phyloP scores from a whole-genome alignment of 1,140 invertebrate species.

The Chironomus striatipennis region DNA sequence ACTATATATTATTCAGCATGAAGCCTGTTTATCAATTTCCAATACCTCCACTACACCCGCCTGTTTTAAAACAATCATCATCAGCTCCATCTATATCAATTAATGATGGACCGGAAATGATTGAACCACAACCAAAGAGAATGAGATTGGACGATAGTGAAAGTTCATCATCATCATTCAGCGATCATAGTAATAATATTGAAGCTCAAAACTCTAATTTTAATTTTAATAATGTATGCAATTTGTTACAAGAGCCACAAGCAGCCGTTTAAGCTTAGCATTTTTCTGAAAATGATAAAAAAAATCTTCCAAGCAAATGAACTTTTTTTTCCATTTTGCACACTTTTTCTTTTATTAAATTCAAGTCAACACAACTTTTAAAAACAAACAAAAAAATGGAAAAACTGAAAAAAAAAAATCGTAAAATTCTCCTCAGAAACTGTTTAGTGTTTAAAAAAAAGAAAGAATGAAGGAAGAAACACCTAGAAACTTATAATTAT shows the following conservation, averaged over 20 bases:
- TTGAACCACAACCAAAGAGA: conserved; percentile 16
- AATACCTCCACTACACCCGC: conserved; percentile 8
- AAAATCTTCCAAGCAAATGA: too few relatives aligned
- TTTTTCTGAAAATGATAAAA: too few relatives aligned
- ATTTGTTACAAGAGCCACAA: background rate
- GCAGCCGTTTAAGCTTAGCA: background rate
- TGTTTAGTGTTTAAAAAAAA: too few relatives aligned
- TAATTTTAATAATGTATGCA: conserved; percentile 4
- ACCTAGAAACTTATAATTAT: too few relatives aligned
- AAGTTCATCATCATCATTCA: background rate
- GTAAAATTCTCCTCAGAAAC: too few relatives aligned
- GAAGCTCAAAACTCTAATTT: conserved; percentile 15
- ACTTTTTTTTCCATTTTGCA: too few relatives aligned
- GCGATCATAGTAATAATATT: background rate
- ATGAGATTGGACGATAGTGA: background rate
- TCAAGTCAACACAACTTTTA: too few relatives aligned
- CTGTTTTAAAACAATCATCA: background rate
- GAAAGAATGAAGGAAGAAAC: too few relatives aligned
- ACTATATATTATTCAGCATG: background rate
- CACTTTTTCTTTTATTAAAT: too few relatives aligned
- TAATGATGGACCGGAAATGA: background rate
- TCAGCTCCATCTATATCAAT: background rate
- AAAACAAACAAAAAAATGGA: too few relatives aligned
- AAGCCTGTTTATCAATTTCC: conserved; percentile 16
- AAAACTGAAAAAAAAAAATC: too few relatives aligned